Evolutionary conservation across 2,797 vertebrate genomes (phyloP).

Genomic region (Nyctibius grandis): DNA sequence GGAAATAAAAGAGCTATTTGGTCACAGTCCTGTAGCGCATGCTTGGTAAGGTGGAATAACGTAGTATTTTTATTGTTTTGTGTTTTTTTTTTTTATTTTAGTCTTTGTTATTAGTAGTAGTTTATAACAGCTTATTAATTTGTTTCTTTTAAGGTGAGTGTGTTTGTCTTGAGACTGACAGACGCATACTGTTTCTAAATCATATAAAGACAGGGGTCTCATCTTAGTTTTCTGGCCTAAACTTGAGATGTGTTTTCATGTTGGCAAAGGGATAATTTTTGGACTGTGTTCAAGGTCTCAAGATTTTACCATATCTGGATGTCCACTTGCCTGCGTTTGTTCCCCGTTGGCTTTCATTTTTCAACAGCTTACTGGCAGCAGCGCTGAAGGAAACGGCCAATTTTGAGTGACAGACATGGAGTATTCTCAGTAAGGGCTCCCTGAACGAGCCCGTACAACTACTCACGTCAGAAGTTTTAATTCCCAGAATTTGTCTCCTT

Average conservation of each 20-base stretch:
- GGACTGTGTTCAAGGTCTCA: neutral
- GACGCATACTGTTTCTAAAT: neutral
- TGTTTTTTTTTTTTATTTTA: neutral
- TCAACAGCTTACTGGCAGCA: neutral
- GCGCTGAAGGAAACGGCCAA: rapidly evolving
- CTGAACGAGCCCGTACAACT: rapidly evolving
- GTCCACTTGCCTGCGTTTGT: neutral
- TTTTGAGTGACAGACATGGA: neutral
- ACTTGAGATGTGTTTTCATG: neutral
- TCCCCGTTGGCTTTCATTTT: neutral
- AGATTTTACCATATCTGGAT: slow-evolving; percentile 42
- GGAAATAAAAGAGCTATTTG: neutral
- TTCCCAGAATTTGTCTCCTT: neutral
- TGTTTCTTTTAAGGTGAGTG: neutral
- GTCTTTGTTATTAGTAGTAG: neutral
- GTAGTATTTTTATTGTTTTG: neutral
- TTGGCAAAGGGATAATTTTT: slow-evolving; percentile 22
- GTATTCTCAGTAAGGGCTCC: neutral
- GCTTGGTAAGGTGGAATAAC: neutral
- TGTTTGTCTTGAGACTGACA: neutral
- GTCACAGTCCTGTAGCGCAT: neutral
- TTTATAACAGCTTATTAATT: neutral
- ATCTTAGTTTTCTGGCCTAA: neutral
- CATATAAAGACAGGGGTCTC: neutral
- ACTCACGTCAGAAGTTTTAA: rapidly evolving